Percentiles rank a stretch among this genome's conserved stretches.
These are phyloP conservation scores for Elmis aenea DNA, from an alignment of 2,888 invertebrate genomes.

Conservation along the genomic window DNA sequence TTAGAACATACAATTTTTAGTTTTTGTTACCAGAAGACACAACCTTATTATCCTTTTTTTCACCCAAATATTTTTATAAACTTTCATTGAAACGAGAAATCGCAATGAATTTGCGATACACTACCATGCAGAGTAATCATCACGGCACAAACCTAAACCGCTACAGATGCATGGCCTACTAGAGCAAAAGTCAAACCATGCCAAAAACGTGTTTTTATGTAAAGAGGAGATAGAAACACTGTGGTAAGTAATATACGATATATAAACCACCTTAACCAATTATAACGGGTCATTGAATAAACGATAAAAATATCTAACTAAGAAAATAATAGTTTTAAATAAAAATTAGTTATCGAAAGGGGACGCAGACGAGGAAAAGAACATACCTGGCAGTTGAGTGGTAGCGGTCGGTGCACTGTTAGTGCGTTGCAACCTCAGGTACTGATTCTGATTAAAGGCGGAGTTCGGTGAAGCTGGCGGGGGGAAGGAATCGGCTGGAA, in stretches of 20 bases:
- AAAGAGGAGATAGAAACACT: slow-evolving; percentile 6
- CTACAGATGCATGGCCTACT: slow-evolving; percentile 32
- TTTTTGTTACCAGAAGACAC: no score
- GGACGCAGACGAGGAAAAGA: no score
- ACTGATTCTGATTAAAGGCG: slow-evolving; percentile 44
- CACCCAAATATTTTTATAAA: no score
- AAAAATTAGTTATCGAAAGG: no score
- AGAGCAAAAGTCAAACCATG: slow-evolving; percentile 28
- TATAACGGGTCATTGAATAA: slow-evolving; percentile 3
- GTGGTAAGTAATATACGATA: background rate
- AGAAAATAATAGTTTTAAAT: slow-evolving; percentile 1
- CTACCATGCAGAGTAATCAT: slow-evolving; percentile 31
- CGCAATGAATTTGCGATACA: slow-evolving; percentile 3
- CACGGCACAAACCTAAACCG: slow-evolving; percentile 29
- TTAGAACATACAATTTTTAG: no score
- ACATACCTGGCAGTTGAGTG: slow-evolving; percentile 57
- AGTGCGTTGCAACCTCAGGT: slow-evolving; percentile 56
- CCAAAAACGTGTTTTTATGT: slow-evolving; percentile 15
- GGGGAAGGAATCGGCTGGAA: slow-evolving; percentile 50
- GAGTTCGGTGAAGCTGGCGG: slow-evolving; percentile 52
- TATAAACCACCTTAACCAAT: slow-evolving; percentile 19
- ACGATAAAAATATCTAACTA: background rate
- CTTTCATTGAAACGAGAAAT: background rate
- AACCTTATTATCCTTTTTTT: no score
- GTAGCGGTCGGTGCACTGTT: slow-evolving; percentile 55